Percentiles rank a stretch among this genome's conserved stretches.
Conservation (phyloP, 2,797 vertebrate species). For the Menidia menidia region DNA sequence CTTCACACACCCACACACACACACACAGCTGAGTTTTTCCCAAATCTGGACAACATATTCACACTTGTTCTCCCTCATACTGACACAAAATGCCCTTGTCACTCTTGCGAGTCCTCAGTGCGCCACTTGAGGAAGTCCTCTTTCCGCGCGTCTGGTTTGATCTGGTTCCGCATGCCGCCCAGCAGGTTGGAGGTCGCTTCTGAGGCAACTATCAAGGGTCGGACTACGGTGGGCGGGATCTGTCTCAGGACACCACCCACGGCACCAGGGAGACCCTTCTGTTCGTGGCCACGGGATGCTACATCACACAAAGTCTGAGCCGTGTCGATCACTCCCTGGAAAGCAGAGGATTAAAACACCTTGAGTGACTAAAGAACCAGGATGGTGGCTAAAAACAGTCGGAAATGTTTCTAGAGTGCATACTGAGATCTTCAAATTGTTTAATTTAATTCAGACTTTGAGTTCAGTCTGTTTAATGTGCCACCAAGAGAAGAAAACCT, state of each 20-base stretch:
- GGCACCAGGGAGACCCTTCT: conserved; percentile 92
- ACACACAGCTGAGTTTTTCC: conserved; percentile 14
- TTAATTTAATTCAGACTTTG: too few species aligned
- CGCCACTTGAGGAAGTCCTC: conserved; percentile 95
- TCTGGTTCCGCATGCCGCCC: conserved; percentile 95
- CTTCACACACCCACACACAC: conserved; percentile 41
- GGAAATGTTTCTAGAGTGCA: too few species aligned
- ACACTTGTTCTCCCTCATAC: conserved; percentile 12
- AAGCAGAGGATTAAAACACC: neutral
- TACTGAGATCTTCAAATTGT: too few species aligned
- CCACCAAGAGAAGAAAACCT: too few species aligned
- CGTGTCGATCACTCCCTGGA: conserved; percentile 64
- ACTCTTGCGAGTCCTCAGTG: conserved; percentile 88
- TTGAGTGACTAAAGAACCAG: neutral
- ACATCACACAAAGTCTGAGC: conserved; percentile 93
- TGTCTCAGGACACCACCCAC: conserved; percentile 93
- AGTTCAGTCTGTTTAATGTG: too few species aligned
- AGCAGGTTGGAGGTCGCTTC: conserved; percentile 94
- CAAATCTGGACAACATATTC: neutral
- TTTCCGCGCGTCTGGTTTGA: conserved; percentile 91
- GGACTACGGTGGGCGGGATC: conserved; percentile 93
- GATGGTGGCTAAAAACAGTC: too few species aligned
- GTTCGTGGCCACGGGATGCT: conserved; percentile 91
- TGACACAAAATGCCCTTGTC: conserved; percentile 55
- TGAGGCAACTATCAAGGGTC: conserved; percentile 91